Evolutionary conservation across 2,797 vertebrate genomes (phyloP).

Genomic region (Bothrops alternatus): DNA sequence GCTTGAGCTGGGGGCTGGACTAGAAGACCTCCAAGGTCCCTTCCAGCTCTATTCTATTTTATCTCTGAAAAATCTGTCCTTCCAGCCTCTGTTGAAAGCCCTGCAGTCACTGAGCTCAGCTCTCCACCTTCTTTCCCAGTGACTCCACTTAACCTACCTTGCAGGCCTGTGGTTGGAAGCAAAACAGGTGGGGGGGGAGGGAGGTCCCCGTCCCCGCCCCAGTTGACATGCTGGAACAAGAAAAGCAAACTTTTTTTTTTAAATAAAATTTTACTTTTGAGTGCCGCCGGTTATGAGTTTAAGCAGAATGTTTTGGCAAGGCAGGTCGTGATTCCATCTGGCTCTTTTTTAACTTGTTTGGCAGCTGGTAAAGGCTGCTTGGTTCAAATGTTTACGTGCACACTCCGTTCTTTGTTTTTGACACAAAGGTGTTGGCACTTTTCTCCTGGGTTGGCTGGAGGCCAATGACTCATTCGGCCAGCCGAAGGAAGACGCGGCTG

Average conservation of each 20-base stretch:
- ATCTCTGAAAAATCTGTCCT: background rate
- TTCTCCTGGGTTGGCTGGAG: background rate
- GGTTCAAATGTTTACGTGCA: background rate
- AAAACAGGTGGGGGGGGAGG: too few species aligned
- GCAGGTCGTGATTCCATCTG: fast-evolving
- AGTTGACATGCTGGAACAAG: background rate
- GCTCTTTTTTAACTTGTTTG: background rate
- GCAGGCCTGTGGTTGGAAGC: background rate
- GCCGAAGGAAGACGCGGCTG: background rate
- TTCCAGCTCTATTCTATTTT: too few species aligned
- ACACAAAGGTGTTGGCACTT: background rate
- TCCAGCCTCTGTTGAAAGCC: background rate
- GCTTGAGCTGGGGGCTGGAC: too few species aligned
- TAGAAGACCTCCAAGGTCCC: too few species aligned
- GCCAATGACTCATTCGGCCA: background rate
- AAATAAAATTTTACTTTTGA: background rate
- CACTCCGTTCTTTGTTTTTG: background rate
- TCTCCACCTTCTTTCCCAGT: background rate
- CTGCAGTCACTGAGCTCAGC: background rate
- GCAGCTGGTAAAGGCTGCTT: background rate
- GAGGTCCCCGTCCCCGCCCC: background rate
- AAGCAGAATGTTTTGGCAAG: background rate
- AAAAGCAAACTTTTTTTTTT: background rate
- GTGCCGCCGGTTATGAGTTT: background rate
- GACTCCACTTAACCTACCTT: background rate